Evolutionary conservation across 2,113 vertebrate genomes (phyloP).

Genomic region (Oncorhynchus tshawytscha): DNA sequence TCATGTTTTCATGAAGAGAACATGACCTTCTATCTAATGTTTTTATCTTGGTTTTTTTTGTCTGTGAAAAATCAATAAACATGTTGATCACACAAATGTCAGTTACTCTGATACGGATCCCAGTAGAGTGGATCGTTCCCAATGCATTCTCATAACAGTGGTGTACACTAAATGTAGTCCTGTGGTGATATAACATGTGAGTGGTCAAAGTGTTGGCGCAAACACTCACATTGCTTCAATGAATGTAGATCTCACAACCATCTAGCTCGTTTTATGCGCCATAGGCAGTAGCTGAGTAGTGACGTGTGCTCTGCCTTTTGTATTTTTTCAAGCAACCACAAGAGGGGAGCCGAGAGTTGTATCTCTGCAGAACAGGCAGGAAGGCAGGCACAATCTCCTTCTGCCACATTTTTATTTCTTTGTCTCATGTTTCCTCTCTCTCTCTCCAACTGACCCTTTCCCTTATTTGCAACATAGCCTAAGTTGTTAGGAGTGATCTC

Average conservation of each 20-base stretch:
- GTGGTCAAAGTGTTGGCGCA: neutral
- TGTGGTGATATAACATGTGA: neutral
- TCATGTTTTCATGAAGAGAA: neutral
- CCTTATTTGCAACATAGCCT: too few species aligned
- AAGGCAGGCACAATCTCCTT: neutral
- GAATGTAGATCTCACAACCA: neutral
- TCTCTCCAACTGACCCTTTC: too few species aligned
- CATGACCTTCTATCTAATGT: too few species aligned
- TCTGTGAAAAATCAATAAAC: neutral
- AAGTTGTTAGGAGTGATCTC: too few species aligned
- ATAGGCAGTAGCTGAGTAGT: neutral
- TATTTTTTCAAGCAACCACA: conserved; percentile 39
- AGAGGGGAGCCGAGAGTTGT: conserved; percentile 47
- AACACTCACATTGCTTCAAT: neutral
- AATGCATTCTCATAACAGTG: neutral
- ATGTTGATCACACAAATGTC: too few species aligned
- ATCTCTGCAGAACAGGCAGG: neutral
- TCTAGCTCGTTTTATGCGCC: neutral
- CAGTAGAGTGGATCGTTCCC: neutral
- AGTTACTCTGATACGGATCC: too few species aligned
- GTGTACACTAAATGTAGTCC: neutral
- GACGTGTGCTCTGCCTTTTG: neutral
- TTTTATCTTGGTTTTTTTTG: neutral
- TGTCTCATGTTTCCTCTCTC: neutral
- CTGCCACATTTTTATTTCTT: neutral